Conservation (phyloP, 2,113 vertebrate genomes). For the Corvus moneduloides region DNA sequence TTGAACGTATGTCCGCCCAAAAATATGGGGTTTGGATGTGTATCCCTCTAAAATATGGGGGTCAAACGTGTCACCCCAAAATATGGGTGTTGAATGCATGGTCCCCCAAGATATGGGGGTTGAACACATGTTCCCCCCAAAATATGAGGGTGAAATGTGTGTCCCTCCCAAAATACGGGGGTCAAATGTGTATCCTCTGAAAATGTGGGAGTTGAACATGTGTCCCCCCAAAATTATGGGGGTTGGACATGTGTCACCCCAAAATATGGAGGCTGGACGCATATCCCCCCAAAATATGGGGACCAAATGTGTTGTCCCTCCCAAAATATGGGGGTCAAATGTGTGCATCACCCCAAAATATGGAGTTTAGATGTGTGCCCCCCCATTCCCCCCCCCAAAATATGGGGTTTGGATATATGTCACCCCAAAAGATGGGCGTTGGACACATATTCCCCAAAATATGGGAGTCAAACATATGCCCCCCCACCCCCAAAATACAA, state of each 20-base stretch:
- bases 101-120: not conserved
- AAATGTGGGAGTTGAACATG: not conserved
- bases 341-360: not conserved
- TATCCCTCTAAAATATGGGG: not conserved
- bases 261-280: not conserved
- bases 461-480: not conserved
- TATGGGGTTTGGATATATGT: accelerated
- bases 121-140: too few relatives aligned
- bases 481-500: not conserved
- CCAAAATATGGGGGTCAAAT: not conserved
- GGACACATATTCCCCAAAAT: not conserved
- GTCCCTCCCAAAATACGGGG: not conserved
- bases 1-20: not conserved
- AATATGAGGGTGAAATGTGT: accelerated
- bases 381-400: not conserved
- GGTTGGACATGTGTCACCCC: not conserved
- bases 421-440: not conserved
- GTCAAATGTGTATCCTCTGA: not conserved
- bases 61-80: not conserved
- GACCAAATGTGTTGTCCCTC: not conserved
- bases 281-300: not conserved
- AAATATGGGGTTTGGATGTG: not conserved
- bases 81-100: not conserved
- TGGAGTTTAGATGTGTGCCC: not conserved
- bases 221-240: not conserved